Evolutionary conservation across 2,888 invertebrate species (phyloP).

Genomic region (Athalia circularis): DNA sequence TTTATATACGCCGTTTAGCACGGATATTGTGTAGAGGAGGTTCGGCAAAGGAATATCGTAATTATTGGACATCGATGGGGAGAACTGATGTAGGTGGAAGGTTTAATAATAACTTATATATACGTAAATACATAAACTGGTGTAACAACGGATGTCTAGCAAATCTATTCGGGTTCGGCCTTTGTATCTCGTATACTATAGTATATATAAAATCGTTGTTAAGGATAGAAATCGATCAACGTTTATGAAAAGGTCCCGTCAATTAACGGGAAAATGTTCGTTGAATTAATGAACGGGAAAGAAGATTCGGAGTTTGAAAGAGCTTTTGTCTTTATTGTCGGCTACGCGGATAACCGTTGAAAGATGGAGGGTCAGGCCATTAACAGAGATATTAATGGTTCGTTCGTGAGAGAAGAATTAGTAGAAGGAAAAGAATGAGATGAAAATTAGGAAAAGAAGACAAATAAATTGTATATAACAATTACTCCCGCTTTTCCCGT

Average conservation of each 20-base stretch:
- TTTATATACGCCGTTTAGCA: no score
- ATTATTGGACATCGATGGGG: no score
- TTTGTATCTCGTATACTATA: no score
- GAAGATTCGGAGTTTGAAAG: constrained; percentile 51
- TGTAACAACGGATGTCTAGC: no score
- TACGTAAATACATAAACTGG: no score
- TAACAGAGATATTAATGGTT: constrained; percentile 43
- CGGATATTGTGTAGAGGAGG: no score
- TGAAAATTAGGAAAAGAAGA: background rate
- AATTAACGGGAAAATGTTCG: constrained; percentile 49
- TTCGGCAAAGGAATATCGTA: no score
- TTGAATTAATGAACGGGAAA: constrained; percentile 54
- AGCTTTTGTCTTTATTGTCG: constrained; percentile 51
- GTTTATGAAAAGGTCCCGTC: constrained; percentile 49
- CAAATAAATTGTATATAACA: background rate
- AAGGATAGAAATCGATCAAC: constrained; percentile 28
- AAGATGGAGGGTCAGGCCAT: constrained; percentile 26
- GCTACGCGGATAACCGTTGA: constrained; percentile 11
- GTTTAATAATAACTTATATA: no score
- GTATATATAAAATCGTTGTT: no score
- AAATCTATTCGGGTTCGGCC: no score
- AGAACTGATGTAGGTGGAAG: no score
- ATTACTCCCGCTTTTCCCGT: background rate
- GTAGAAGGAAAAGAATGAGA: constrained; percentile 38
- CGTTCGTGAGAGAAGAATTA: constrained; percentile 17